phyloP scores from a whole-genome alignment of 2,797 vertebrate species.

The Amblyraja radiata region DNA sequence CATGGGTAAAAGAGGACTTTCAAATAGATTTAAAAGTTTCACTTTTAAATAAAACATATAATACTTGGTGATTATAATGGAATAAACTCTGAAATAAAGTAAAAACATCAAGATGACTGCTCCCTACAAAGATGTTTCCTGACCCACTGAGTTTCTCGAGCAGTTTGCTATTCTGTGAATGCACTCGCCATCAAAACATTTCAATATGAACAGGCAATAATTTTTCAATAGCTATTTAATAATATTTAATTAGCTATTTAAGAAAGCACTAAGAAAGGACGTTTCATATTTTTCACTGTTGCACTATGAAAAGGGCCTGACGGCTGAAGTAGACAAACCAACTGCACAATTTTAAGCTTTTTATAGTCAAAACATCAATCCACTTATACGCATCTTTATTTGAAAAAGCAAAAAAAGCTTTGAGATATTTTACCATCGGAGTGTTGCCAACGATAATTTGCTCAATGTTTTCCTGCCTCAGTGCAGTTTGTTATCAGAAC shows the following conservation, averaged over 20 bases:
- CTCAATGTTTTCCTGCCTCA: background rate
- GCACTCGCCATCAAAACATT: background rate
- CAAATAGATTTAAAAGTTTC: background rate
- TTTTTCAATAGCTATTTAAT: no score
- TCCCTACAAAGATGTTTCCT: no score
- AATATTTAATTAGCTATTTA: no score
- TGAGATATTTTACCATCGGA: background rate
- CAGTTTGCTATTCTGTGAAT: no score
- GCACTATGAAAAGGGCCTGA: background rate
- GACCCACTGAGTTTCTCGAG: no score
- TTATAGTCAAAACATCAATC: background rate
- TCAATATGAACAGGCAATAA: background rate
- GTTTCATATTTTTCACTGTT: background rate
- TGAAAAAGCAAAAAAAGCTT: background rate
- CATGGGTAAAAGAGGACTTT: background rate
- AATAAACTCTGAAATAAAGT: background rate
- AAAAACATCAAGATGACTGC: no score
- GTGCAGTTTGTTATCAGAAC: background rate
- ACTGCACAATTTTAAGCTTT: background rate
- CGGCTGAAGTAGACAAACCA: background rate
- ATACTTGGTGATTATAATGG: background rate
- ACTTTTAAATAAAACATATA: background rate
- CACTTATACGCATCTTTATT: background rate
- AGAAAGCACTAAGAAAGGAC: no score
- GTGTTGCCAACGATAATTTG: background rate